phyloP scores from a whole-genome alignment of 2,888 invertebrate species.

The Andrena marginata region DNA sequence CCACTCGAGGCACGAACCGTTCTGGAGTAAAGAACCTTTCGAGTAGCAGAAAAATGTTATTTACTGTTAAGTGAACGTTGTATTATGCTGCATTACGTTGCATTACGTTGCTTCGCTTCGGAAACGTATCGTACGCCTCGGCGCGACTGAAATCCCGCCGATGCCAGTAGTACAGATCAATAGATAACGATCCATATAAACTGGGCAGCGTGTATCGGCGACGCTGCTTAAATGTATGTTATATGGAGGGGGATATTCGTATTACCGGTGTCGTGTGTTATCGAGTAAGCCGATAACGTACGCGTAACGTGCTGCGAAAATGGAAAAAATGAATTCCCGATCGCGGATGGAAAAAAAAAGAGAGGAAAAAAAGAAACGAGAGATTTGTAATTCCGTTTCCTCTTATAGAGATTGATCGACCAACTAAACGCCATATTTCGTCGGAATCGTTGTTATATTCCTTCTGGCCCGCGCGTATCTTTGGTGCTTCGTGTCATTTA shows the following conservation, averaged over 20 bases:
- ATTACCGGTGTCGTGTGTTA: conserved; percentile 38
- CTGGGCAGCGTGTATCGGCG: conserved; percentile 7
- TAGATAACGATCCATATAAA: conserved; percentile 33
- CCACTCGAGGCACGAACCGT: not conserved
- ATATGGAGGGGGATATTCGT: conserved; percentile 31
- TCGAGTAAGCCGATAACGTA: conserved; percentile 61
- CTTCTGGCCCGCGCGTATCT: conserved; percentile 12
- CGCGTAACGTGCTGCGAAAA: conserved; percentile 64
- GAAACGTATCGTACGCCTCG: conserved; percentile 12
- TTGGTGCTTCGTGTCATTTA: conserved; percentile 13
- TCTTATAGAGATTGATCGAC: conserved; percentile 42
- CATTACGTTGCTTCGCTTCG: not conserved
- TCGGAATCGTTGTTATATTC: conserved; percentile 3
- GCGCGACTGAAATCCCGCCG: conserved; percentile 28
- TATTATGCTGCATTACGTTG: not conserved
- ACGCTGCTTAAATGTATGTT: conserved; percentile 39
- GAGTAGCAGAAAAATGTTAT: not conserved
- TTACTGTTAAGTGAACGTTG: not conserved
- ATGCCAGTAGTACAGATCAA: conserved; percentile 36
- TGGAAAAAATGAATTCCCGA: conserved; percentile 58
- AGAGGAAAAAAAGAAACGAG: not conserved
- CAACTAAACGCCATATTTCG: conserved; percentile 25
- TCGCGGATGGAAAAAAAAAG: conserved; percentile 24
- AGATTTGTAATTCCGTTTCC: conserved; percentile 32
- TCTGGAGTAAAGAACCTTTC: not conserved